Evolutionary conservation across 1,140 invertebrate genomes (phyloP).

Genomic region (Heliconius congener): DNA sequence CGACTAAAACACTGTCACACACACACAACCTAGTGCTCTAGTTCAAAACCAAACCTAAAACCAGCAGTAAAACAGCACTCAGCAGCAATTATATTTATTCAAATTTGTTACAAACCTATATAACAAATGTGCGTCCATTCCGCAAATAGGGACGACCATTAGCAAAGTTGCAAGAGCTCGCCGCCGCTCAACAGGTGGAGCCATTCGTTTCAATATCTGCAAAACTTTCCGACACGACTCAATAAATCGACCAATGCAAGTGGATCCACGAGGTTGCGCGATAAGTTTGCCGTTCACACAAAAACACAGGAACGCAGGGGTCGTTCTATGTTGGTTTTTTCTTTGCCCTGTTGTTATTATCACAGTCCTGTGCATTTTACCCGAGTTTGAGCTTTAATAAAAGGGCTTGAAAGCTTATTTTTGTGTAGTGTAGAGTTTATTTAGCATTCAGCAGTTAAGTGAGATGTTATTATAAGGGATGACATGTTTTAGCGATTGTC

Average conservation of each 20-base stretch:
- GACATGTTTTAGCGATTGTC: slow-evolving; percentile 59
- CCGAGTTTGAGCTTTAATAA: slow-evolving; percentile 57
- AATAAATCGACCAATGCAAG: slow-evolving; percentile 68
- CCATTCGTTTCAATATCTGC: slow-evolving; percentile 79
- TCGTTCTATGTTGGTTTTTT: slow-evolving; percentile 58
- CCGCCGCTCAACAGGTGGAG: slow-evolving; percentile 71
- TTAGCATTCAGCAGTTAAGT: slow-evolving; percentile 58
- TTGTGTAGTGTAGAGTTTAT: slow-evolving; percentile 30
- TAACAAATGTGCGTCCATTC: slow-evolving; percentile 60
- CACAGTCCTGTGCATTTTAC: slow-evolving; percentile 47
- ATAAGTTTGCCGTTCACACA: slow-evolving; percentile 46
- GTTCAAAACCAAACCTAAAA: not conserved
- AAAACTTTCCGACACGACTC: slow-evolving; percentile 76
- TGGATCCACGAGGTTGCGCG: slow-evolving; percentile 48
- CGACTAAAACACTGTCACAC: not conserved
- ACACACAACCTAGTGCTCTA: not conserved
- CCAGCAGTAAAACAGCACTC: not conserved
- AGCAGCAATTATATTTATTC: slow-evolving; percentile 11
- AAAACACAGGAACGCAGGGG: slow-evolving; percentile 39
- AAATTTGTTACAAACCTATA: slow-evolving; percentile 44
- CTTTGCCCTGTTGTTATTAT: slow-evolving; percentile 74
- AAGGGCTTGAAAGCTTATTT: slow-evolving; percentile 31
- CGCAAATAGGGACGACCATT: slow-evolving; percentile 68
- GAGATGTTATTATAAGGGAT: slow-evolving; percentile 65
- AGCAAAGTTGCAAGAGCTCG: slow-evolving; percentile 60